Evolutionary conservation across 2,797 vertebrate genomes (phyloP).

Genomic region (Leptoclinus maculatus): DNA sequence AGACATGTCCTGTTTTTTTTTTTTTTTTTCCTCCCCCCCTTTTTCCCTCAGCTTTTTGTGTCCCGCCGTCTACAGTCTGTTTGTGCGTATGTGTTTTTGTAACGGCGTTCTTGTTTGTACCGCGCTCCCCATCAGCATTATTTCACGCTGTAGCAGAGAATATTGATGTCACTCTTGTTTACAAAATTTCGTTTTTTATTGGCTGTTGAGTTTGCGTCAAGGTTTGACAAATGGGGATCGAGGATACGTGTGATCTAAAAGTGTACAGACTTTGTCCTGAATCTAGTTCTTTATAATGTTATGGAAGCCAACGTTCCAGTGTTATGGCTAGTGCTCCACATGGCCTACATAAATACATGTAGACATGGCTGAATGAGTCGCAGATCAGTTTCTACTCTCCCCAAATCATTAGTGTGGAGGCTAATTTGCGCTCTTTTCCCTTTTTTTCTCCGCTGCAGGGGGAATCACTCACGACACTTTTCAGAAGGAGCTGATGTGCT

Average conservation of each 20-base stretch:
- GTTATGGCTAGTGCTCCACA: not conserved
- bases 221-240: constrained; percentile 9
- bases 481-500: constrained; percentile 99
- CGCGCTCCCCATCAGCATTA: constrained; percentile 34
- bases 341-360: constrained; percentile 36
- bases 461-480: constrained; percentile 99
- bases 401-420: not conserved
- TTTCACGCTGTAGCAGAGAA: constrained; percentile 31
- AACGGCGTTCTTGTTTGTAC: constrained; percentile 45
- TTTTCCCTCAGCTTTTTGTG: constrained; percentile 63
- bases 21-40: constrained; percentile 48
- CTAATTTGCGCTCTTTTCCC: constrained; percentile 35
- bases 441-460: constrained; percentile 78
- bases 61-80: constrained; percentile 57
- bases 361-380: constrained; percentile 33
- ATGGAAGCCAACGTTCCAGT: not conserved
- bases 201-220: constrained; percentile 4
- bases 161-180: constrained; percentile 26
- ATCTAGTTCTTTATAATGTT: not conserved
- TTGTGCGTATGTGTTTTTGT: constrained; percentile 50
- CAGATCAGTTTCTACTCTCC: constrained; percentile 36
- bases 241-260: not conserved
- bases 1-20: constrained; percentile 87
- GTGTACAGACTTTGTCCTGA: not conserved
- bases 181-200: not conserved